Evolutionary conservation across 2,113 vertebrate genomes (phyloP).

Genomic region (Nyctibius bracteatus): DNA sequence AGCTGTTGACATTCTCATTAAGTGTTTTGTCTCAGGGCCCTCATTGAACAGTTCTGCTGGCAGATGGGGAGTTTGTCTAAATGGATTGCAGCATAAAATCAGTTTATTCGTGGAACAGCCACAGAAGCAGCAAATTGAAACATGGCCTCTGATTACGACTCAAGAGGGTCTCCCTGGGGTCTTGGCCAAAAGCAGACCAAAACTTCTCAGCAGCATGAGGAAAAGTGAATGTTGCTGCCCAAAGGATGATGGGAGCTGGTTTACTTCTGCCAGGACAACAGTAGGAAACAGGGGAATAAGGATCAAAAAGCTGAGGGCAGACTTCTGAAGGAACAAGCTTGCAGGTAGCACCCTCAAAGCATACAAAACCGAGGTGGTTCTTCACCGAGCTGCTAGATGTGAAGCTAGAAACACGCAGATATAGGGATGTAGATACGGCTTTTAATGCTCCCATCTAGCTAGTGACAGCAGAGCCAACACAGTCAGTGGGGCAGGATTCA

Average conservation of each 20-base stretch:
- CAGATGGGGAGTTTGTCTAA: not conserved
- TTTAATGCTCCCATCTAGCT: not conserved
- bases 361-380: not conserved
- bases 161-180: not conserved
- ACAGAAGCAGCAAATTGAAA: not conserved
- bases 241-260: not conserved
- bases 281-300: not conserved
- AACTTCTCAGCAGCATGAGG: not conserved
- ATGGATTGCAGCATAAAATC: not conserved
- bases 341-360: not conserved
- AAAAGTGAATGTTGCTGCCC: not conserved
- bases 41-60: not conserved
- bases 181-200: not conserved
- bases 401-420: not conserved
- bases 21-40: not conserved
- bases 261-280: not conserved
- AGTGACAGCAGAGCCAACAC: not conserved
- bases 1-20: conserved; percentile 16
- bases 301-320: not conserved
- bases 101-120: not conserved
- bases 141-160: accelerated
- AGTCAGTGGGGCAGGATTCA: not conserved
- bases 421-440: not conserved
- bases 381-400: not conserved
- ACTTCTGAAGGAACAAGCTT: not conserved